Evolutionary conservation across 2,888 invertebrate genomes (phyloP).

Genomic region (Hoplodrina blanda): DNA sequence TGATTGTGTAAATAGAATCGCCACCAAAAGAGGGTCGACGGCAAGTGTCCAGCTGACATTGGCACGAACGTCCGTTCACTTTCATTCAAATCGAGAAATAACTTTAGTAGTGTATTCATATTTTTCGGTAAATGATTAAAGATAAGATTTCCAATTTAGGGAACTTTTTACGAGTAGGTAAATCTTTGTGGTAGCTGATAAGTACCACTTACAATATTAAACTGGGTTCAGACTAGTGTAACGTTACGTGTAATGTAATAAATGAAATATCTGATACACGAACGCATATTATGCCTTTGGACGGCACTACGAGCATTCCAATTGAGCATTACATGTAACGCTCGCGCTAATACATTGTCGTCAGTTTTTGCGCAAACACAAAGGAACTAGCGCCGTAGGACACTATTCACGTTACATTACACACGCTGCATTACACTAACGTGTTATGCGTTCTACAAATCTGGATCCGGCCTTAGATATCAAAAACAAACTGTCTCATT

Average conservation of each 20-base stretch:
- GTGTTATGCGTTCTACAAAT: not conserved
- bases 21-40: conserved; percentile 14
- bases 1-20: conserved; percentile 45
- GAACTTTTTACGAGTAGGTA: not conserved
- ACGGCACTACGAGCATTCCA: too few species aligned
- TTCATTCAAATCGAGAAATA: not conserved
- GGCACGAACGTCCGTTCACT: conserved; percentile 9
- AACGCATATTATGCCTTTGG: too few species aligned
- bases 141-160: not conserved
- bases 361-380: too few species aligned
- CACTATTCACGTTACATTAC: too few species aligned
- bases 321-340: too few species aligned
- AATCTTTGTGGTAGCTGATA: not conserved
- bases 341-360: too few species aligned
- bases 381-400: too few species aligned
- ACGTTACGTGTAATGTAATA: too few species aligned
- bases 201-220: too few species aligned
- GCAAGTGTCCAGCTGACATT: conserved; percentile 19
- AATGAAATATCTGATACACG: too few species aligned
- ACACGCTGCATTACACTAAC: too few species aligned
- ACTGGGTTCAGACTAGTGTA: too few species aligned
- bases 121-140: not conserved
- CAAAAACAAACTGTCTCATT: not conserved
- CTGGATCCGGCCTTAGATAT: not conserved
- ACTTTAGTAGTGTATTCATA: conserved; percentile 8